Base-by-base conservation (phyloP, 2,797 vertebrate genomes). In the Sebastes steindachneri region DNA sequence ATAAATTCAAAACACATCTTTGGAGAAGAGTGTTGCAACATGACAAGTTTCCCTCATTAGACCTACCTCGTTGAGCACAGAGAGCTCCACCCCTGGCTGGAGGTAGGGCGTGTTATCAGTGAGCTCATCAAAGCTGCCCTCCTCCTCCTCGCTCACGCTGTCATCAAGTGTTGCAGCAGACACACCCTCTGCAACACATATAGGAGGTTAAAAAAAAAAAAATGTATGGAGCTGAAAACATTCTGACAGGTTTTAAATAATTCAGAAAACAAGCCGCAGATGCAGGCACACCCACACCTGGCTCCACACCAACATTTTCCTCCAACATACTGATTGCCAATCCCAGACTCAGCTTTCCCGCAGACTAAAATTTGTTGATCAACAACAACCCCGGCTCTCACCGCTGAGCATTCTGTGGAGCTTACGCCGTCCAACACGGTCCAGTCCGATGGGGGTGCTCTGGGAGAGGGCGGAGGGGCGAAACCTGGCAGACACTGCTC, bases 111-210 rank as follows among this genome's bases (percentile, higher is more conserved):
- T 97, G 87, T 93, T 94, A 66, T 97, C 97, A 71, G 96, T 95
- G 70, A 99, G 96, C 54, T 98, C 98, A 67, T 99, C 98, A 0
- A 97, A 99, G 93, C 97, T 98, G 85, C 97, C 96, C 63, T 98
- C 98, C 87, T 98, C 97, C 88, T 99, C 98, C 92, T 99, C 99
- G 1, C 98, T 99, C 69, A 98, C 97, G 59, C 98, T 98, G 95
- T 98, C 98, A 9, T 99, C 98, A 25, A 95, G 96, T 83, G 96
- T 94, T 3, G 92, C 91, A 0, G 95, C 96, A 1, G 96, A 93
- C 55, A 91, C 93, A 41, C 96, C 97, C 89, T 97, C 98, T 96
- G 96, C 87, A 92, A 93, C 63, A 73, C 86, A 83, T 83, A 95
- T 90, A 71, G 28, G 28, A 72, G 17, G 64, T 77, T 54, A 60